These are phyloP conservation scores for Lipotes vexillifer DNA, from an alignment of 2,113 vertebrate genomes.

Conservation along the genomic window DNA sequence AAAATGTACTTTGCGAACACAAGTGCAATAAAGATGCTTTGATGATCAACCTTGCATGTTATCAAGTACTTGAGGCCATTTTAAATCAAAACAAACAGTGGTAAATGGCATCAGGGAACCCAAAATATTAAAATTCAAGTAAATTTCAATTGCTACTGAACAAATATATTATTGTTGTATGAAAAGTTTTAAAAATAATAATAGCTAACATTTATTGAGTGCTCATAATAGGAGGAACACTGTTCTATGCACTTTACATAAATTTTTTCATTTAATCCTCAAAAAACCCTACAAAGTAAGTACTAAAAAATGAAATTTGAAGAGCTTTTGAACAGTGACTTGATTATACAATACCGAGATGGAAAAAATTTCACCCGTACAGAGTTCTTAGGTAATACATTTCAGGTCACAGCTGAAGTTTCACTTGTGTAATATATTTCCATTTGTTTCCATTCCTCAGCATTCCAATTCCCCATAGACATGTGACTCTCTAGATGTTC, in stretches of 20 bases:
- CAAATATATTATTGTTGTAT: conserved; percentile 46
- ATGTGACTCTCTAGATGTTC: background rate
- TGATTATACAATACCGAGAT: background rate
- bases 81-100: conserved; percentile 5
- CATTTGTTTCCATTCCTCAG: background rate
- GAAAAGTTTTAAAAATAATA: conserved; percentile 23
- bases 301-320: conserved; percentile 3
- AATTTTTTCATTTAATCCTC: background rate
- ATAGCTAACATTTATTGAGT: background rate
- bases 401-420: conserved; percentile 18
- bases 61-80: background rate
- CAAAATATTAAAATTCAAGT: conserved; percentile 47
- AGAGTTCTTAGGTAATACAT: conserved; percentile 39
- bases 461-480: conserved; percentile 13
- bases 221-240: background rate
- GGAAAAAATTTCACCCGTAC: conserved; percentile 30
- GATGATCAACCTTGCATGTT: background rate
- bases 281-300: background rate
- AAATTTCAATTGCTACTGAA: conserved; percentile 41
- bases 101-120: background rate
- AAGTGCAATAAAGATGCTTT: background rate
- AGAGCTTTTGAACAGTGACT: background rate
- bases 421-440: background rate
- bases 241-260: background rate
- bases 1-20: conserved; percentile 25